These are phyloP conservation scores for Spilarctia lutea DNA, from an alignment of 2,888 invertebrate species.

Conservation along the genomic window DNA sequence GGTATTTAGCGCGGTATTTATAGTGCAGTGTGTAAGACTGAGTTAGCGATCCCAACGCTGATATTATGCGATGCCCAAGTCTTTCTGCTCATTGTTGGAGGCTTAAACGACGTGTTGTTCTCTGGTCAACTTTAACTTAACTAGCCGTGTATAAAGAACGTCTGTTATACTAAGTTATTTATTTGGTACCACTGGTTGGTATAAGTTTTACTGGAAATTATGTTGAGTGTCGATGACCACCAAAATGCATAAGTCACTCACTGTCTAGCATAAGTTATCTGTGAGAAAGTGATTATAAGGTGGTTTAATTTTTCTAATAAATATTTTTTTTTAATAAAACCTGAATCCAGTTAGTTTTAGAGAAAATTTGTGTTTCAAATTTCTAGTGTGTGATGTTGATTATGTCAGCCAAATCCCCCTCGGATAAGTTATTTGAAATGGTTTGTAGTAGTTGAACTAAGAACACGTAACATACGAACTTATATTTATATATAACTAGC, in stretches of 20 bases:
- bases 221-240: not conserved
- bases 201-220: not conserved
- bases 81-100: conserved; percentile 44
- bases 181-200: not conserved
- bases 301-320: not conserved
- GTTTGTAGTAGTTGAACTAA: not conserved
- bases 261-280: not conserved
- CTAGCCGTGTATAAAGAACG: conserved; percentile 2
- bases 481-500: too few species aligned
- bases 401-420: not conserved
- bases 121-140: conserved; percentile 17
- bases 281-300: not conserved
- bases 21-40: conserved; percentile 74
- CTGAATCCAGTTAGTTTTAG: not conserved
- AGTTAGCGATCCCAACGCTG: conserved; percentile 46
- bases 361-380: not conserved
- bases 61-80: conserved; percentile 43
- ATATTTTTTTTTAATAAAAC: not conserved
- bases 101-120: conserved; percentile 13
- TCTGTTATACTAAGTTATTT: not conserved
- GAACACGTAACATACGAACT: not conserved
- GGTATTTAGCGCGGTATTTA: conserved; percentile 80
- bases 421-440: not conserved
- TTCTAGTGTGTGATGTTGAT: too few species aligned
- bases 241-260: not conserved